Evolutionary conservation across 2,888 invertebrate species (phyloP).

Genomic region (Matsumyia berberina): DNA sequence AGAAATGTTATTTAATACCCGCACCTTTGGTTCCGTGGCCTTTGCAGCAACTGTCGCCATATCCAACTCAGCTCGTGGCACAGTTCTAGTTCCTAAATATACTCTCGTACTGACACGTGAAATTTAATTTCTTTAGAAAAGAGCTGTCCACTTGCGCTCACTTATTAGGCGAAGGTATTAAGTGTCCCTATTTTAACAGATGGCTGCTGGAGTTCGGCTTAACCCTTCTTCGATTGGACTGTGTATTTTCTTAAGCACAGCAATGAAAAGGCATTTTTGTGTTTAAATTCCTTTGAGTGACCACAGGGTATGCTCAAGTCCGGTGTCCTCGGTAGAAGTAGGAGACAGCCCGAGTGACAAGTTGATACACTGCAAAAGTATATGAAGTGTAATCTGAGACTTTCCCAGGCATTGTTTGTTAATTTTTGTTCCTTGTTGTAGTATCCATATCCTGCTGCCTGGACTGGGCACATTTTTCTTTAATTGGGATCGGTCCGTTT

Average conservation of each 20-base stretch:
- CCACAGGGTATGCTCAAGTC: background rate
- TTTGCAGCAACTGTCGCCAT: conserved; percentile 51
- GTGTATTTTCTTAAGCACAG: background rate
- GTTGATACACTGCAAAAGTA: conserved; percentile 32
- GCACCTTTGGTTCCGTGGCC: background rate
- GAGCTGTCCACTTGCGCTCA: background rate
- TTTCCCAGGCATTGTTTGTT: conserved; percentile 33
- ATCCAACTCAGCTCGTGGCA: conserved; percentile 61
- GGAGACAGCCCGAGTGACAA: conserved; percentile 52
- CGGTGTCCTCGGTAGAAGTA: conserved; percentile 38
- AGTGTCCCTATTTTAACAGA: conserved; percentile 41
- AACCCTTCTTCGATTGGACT: conserved; percentile 19
- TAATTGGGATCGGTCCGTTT: background rate
- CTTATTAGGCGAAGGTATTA: conserved; percentile 20
- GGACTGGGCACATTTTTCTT: background rate
- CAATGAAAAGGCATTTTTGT: background rate
- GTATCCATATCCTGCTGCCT: conserved; percentile 22
- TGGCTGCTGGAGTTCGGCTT: conserved; percentile 22
- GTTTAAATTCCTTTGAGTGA: conserved; percentile 1
- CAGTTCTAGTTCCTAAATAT: conserved; percentile 22
- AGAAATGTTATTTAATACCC: conserved; percentile 45
- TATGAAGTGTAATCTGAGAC: conserved; percentile 50
- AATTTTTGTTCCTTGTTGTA: background rate
- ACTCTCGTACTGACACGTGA: too few relatives aligned
- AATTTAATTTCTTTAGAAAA: conserved; percentile 18